Conservation (phyloP, 2,888 invertebrate species). For the Priocnemis perturbator region DNA sequence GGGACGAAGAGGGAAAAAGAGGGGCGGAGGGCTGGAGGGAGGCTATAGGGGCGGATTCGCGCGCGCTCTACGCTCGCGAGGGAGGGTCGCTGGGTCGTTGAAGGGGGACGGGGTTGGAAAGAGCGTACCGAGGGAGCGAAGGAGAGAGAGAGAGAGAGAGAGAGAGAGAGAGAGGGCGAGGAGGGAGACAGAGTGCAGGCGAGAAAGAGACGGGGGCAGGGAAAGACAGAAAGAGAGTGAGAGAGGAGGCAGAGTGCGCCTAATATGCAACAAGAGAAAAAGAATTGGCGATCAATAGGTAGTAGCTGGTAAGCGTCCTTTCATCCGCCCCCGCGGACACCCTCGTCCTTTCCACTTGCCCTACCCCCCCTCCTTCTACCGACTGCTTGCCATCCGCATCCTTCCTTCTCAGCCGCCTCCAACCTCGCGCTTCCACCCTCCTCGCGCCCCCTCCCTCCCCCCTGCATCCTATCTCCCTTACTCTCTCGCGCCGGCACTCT, state of each 20-base stretch:
- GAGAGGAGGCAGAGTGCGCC: slow-evolving; percentile 69
- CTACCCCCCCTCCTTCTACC: slow-evolving; percentile 50
- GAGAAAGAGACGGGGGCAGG: slow-evolving; percentile 25
- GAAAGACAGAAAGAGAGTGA: slow-evolving; percentile 38
- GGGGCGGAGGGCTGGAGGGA: slow-evolving; percentile 43
- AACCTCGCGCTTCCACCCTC: slow-evolving; percentile 30
- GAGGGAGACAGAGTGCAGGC: slow-evolving; percentile 33
- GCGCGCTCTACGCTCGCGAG: slow-evolving; percentile 52
- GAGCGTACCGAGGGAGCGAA: slow-evolving; percentile 36
- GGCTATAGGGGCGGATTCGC: slow-evolving; percentile 64
- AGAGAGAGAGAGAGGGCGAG: slow-evolving; percentile 31
- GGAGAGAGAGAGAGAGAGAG: slow-evolving; percentile 37
- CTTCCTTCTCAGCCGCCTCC: slow-evolving; percentile 56
- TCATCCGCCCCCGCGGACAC: slow-evolving; percentile 70
- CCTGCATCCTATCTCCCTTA: slow-evolving; percentile 30
- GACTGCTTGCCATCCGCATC: slow-evolving; percentile 42
- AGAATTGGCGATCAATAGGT: slow-evolving; percentile 76
- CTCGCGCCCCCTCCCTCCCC: slow-evolving; percentile 15
- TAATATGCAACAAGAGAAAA: slow-evolving; percentile 76
- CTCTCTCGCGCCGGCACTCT: slow-evolving; percentile 30
- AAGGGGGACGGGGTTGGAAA: slow-evolving; percentile 49
- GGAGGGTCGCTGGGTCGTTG: slow-evolving; percentile 39
- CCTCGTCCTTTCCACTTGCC: slow-evolving; percentile 64
- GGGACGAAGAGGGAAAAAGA: slow-evolving; percentile 33
- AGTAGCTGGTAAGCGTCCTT: slow-evolving; percentile 75